phyloP scores from a whole-genome alignment of 2,113 vertebrate genomes.

The Tragulus kanchil region DNA sequence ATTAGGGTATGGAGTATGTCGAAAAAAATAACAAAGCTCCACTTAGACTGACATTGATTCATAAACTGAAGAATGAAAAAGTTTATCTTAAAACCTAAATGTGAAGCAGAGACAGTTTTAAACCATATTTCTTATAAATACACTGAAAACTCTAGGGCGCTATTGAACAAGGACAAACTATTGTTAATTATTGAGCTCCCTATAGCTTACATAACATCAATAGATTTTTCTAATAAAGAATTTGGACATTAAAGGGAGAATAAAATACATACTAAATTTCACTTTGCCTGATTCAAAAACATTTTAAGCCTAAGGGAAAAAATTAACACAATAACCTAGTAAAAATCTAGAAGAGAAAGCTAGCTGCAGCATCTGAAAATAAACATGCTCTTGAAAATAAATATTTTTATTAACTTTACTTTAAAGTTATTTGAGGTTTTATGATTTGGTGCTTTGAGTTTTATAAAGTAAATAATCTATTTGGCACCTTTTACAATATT shows the following conservation, averaged over 20 bases:
- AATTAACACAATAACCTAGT: constrained; percentile 3
- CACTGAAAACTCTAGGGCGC: not conserved
- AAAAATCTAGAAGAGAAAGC: not conserved
- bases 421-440: constrained; percentile 48
- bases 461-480: constrained; percentile 50
- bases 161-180: not conserved
- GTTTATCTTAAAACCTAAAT: constrained; percentile 57
- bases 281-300: not conserved
- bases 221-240: constrained; percentile 55
- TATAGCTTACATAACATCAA: constrained; percentile 30
- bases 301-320: not conserved
- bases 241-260: constrained; percentile 31
- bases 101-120: constrained; percentile 52
- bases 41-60: constrained; percentile 29
- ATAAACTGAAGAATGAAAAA: constrained; percentile 52
- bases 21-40: constrained; percentile 44
- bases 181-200: not conserved
- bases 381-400: constrained; percentile 54
- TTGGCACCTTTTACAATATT: not conserved
- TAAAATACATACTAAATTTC: constrained; percentile 46
- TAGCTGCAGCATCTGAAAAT: constrained; percentile 45
- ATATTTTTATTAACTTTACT: constrained; percentile 20
- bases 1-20: not conserved
- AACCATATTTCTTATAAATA: constrained; percentile 36
- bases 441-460: not conserved